A percentile compares a stretch with the other conserved stretches of the same genome.
These are phyloP conservation scores for Micoletzkya japonica DNA, from an alignment of 2,888 invertebrate genomes.

Conservation along the genomic window DNA sequence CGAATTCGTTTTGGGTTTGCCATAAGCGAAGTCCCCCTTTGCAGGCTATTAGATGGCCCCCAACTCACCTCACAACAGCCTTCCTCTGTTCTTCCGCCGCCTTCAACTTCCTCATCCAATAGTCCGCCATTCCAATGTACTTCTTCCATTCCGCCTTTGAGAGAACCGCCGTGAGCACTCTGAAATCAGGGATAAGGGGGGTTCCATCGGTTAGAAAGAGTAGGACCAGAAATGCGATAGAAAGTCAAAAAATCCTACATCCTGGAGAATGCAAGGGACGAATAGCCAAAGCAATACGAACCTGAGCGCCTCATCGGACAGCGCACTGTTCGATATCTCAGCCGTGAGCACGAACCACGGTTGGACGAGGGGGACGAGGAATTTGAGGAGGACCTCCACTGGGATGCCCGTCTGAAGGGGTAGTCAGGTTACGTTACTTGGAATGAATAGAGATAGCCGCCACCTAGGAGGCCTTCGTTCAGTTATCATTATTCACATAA, in stretches of 20 bases:
- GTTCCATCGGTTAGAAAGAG: neutral
- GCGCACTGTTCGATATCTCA: neutral
- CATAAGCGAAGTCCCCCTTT: neutral
- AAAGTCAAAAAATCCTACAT: neutral
- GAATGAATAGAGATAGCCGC: neutral
- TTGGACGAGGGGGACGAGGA: slow-evolving; percentile 81
- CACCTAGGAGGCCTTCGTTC: no score
- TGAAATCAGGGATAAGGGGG: slow-evolving; percentile 26
- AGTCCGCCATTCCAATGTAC: slow-evolving; percentile 78
- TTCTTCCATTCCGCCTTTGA: slow-evolving; percentile 42
- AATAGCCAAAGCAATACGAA: neutral
- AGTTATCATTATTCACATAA: no score
- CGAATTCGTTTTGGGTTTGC: neutral
- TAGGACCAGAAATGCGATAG: neutral
- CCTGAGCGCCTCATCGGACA: slow-evolving; percentile 24
- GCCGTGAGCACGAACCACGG: slow-evolving; percentile 73
- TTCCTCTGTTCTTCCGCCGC: slow-evolving; percentile 77
- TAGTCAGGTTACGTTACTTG: neutral
- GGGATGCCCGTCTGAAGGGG: slow-evolving; percentile 34
- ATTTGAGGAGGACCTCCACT: slow-evolving; percentile 76
- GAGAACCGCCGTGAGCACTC: slow-evolving; percentile 37
- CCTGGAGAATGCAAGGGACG: neutral
- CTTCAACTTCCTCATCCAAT: slow-evolving; percentile 79
- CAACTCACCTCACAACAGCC: slow-evolving; percentile 64
- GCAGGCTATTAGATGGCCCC: neutral